Percentiles rank a stretch among this genome's conserved stretches.
These are phyloP conservation scores for Philopedon plagiatum DNA, from an alignment of 2,888 invertebrate species.

Conservation along the genomic window DNA sequence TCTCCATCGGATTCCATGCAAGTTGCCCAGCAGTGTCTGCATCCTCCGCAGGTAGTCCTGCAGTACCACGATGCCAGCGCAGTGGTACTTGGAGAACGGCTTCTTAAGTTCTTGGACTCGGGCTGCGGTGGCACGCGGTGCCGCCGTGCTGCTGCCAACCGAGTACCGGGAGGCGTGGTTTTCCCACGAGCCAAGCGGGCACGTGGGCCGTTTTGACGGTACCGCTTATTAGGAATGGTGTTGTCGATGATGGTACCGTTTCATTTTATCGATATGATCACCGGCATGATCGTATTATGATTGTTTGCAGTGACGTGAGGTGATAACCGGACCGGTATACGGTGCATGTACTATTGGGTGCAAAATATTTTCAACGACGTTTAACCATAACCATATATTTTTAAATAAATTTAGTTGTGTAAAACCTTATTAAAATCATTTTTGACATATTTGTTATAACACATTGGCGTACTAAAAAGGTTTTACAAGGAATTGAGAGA, in stretches of 20 bases:
- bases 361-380: no score
- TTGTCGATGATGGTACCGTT: background rate
- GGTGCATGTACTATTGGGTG: no score
- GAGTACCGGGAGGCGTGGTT: slow-evolving; percentile 61
- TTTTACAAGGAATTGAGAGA: no score
- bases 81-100: slow-evolving; percentile 33
- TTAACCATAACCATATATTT: no score
- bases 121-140: slow-evolving; percentile 45
- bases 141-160: slow-evolving; percentile 41
- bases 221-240: slow-evolving; percentile 49
- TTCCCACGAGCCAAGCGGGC: slow-evolving; percentile 68
- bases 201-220: slow-evolving; percentile 69
- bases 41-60: slow-evolving; percentile 23
- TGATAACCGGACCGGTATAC: no score
- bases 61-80: slow-evolving; percentile 18
- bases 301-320: no score
- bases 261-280: background rate
- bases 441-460: no score
- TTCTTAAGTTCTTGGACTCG: slow-evolving; percentile 24
- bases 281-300: no score
- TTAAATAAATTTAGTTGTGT: no score
- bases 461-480: no score
- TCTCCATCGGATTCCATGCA: background rate
- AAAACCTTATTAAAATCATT: no score
- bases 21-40: slow-evolving; percentile 15